Evolutionary conservation across 2,113 vertebrate genomes (phyloP).

Genomic region (Elanoides forficatus): DNA sequence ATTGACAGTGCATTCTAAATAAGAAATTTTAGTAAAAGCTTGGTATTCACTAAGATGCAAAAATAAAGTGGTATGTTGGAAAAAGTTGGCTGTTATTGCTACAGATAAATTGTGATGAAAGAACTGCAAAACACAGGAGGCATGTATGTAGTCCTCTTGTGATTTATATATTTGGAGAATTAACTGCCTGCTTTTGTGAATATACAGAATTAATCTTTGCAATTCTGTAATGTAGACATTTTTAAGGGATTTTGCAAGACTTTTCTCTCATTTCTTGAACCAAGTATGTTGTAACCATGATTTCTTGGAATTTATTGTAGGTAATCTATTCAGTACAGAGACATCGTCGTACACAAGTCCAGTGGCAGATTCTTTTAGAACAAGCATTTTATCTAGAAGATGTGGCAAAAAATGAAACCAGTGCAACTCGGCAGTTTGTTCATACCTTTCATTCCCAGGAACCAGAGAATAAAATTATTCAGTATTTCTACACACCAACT

Average conservation of each 20-base stretch:
- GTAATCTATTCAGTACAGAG: slow-evolving; percentile 89
- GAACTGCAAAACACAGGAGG: not conserved
- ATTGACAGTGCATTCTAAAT: not conserved
- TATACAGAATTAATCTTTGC: not conserved
- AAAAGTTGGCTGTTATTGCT: not conserved
- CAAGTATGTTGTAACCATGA: not conserved
- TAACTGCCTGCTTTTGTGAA: not conserved
- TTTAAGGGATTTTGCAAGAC: not conserved
- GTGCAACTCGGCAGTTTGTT: slow-evolving; percentile 77
- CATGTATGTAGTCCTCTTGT: not conserved
- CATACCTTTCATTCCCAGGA: slow-evolving; percentile 80
- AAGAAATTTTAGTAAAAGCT: not conserved
- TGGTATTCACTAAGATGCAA: not conserved
- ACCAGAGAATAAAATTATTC: slow-evolving; percentile 76
- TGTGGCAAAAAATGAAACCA: slow-evolving; percentile 85
- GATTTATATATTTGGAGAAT: not conserved
- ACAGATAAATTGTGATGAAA: not conserved
- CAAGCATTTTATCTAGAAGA: slow-evolving; percentile 90
- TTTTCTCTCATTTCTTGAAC: not conserved
- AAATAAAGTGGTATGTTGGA: not conserved
- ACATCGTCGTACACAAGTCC: slow-evolving; percentile 84
- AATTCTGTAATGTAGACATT: not conserved
- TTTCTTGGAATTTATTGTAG: slow-evolving; percentile 58
- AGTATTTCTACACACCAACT: slow-evolving; percentile 84
- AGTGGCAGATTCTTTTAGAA: slow-evolving; percentile 88